Base-by-base conservation (phyloP, 2,888 invertebrate genomes). In the Linnaemya tessellans region DNA sequence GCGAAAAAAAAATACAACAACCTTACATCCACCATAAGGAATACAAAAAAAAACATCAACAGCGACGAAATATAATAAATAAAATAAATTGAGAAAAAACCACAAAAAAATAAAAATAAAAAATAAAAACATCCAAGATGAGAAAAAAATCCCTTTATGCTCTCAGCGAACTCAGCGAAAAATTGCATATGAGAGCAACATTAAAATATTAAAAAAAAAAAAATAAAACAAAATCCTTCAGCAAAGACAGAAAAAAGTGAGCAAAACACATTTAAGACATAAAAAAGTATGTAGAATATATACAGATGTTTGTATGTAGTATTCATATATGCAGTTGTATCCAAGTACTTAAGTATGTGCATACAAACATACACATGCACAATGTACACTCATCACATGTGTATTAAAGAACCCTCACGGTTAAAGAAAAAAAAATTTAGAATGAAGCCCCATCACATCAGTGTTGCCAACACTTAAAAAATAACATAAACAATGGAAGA, bases 81-180 rank as follows among this genome's bases (percentile, higher is more conserved):
- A 83, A 70, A 71, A 75, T 41, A 78, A 65, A 70, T 51, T 75
- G 62, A 80, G 68, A 70, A 79, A 38, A 75, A 80, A 46, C 35
- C 62, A 38, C 43, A 71, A 41, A 78, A 38, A 58, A 20, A 58
- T 56, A 70, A 62, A 56, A 64, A 46, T 54, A 15, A 43, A 60
- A 77, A 62, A 49, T 77, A 71, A 68, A 74, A 68, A 58, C 30
- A 51, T 25, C 41, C 30, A 70, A 68, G 49, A 38, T 60, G 46
- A 68, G 67, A 58, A 58, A 65, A 80, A 73, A 73, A 73, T 77
- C 77, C 67, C 35, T 79, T 84, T 25, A 68, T 49, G 18, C 79
- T 79, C 80, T 79, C 73, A 75, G 64, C 68, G 58, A 80, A 74
- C 60, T 67, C 68, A 74, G 67, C 80, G 68, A 84, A 84, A 78